Evolutionary conservation across 2,113 vertebrate species (phyloP).

Genomic region (Oostethus manadensis): DNA sequence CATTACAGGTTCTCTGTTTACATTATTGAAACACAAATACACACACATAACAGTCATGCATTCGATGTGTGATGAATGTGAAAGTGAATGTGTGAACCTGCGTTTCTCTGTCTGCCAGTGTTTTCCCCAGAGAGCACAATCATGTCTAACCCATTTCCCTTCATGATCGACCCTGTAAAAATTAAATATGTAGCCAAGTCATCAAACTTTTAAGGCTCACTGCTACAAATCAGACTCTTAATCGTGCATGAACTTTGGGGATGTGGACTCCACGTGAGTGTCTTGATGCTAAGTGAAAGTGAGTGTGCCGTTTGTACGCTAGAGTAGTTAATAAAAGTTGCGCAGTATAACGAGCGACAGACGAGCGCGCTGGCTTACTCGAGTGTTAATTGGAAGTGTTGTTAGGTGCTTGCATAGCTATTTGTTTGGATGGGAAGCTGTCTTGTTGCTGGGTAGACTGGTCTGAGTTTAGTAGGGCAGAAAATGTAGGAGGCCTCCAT

Average conservation of each 20-base stretch:
- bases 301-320: conserved; percentile 34
- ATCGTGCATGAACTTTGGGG: conserved; percentile 26
- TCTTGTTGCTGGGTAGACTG: conserved; percentile 52
- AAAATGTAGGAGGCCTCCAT: conserved; percentile 64
- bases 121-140: conserved; percentile 34
- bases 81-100: conserved; percentile 17
- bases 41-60: too few species aligned
- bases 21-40: conserved; percentile 3
- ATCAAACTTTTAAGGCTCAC: conserved; percentile 59
- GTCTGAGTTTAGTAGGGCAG: conserved; percentile 73
- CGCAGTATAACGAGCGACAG: conserved; percentile 14
- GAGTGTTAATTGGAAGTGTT: conserved; percentile 40
- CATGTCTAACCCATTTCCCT: conserved; percentile 51
- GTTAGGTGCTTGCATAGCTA: conserved; percentile 8
- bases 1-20: conserved; percentile 1
- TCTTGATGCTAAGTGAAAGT: conserved; percentile 40
- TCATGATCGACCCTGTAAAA: conserved; percentile 42
- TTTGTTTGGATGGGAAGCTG: conserved; percentile 41
- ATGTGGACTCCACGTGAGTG: conserved; percentile 23
- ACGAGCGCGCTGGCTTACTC: conserved; percentile 1
- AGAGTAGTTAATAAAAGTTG: conserved; percentile 32
- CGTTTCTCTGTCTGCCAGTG: conserved; percentile 23
- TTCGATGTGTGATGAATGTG: too few species aligned
- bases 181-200: conserved; percentile 54
- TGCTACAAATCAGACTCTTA: conserved; percentile 44